Conservation (phyloP, 2,888 invertebrate genomes). For the Sturmia bella region DNA sequence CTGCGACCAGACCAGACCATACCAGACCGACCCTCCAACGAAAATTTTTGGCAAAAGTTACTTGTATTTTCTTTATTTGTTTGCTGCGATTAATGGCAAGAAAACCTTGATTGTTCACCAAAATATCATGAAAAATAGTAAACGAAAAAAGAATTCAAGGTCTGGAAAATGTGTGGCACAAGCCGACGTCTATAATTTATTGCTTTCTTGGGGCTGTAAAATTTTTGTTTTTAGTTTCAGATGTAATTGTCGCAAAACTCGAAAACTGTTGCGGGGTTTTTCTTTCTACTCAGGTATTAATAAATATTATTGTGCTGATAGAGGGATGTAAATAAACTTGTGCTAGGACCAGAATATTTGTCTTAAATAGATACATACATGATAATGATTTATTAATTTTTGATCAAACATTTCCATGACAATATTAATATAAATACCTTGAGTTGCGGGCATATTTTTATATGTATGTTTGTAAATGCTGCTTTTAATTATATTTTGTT, state of each 20-base stretch:
- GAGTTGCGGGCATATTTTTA: too few species aligned
- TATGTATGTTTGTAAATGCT: neutral
- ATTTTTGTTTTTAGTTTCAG: too few species aligned
- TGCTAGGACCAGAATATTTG: too few species aligned
- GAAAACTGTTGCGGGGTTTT: neutral
- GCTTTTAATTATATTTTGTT: neutral
- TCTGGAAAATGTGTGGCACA: neutral
- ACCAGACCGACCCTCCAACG: neutral
- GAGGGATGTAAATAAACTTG: too few species aligned
- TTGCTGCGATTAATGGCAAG: neutral
- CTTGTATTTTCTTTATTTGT: neutral
- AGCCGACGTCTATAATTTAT: constrained; percentile 10
- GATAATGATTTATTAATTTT: too few species aligned
- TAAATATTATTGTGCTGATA: neutral
- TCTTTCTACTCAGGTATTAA: neutral
- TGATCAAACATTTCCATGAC: too few species aligned
- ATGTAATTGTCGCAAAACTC: neutral
- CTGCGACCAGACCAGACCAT: too few species aligned
- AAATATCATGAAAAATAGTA: neutral
- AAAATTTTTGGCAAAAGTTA: constrained; percentile 12
- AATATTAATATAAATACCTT: too few species aligned
- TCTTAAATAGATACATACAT: too few species aligned
- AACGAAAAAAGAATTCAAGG: neutral
- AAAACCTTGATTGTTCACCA: constrained; percentile 5
- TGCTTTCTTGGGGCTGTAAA: too few species aligned